phyloP scores from a whole-genome alignment of 2,888 invertebrate genomes.

The Epistrophe eligans region DNA sequence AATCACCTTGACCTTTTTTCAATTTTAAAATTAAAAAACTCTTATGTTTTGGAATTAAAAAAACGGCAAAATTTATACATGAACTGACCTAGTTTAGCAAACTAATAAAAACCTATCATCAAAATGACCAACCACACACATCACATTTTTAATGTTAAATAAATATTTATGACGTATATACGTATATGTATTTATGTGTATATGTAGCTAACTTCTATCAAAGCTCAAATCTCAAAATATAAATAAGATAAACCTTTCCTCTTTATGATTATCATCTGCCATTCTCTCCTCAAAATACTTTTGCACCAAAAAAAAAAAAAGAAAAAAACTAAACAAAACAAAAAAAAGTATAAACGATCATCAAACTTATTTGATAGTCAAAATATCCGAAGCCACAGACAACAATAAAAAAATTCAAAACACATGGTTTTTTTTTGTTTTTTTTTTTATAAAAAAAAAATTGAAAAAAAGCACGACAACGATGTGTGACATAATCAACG shows the following conservation, averaged over 20 bases:
- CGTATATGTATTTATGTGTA: neutral
- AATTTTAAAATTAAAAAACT: conserved; percentile 1
- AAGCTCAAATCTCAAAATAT: conserved; percentile 19
- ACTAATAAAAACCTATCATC: conserved; percentile 29
- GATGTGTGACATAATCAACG: conserved; percentile 72
- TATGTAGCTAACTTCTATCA: neutral
- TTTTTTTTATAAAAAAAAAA: conserved; percentile 31
- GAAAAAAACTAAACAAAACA: too few species aligned
- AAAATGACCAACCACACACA: conserved; percentile 29
- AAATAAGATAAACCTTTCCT: conserved; percentile 62
- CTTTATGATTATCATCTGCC: conserved; percentile 55
- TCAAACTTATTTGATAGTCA: conserved; percentile 60
- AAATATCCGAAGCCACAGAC: conserved; percentile 47
- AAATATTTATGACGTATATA: neutral
- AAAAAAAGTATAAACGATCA: conserved; percentile 1
- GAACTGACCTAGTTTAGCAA: conserved; percentile 31
- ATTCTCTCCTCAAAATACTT: neutral
- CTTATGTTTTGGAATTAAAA: neutral
- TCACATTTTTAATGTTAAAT: conserved; percentile 44
- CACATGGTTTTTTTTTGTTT: conserved; percentile 20
- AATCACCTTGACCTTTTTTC: conserved; percentile 70
- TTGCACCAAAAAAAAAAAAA: conserved; percentile 33
- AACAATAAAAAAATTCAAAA: conserved; percentile 23
- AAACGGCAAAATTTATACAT: conserved; percentile 44
- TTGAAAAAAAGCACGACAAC: conserved; percentile 31